Conservation (phyloP, 2,888 invertebrate genomes). For the Yponomeuta cagnagella region DNA sequence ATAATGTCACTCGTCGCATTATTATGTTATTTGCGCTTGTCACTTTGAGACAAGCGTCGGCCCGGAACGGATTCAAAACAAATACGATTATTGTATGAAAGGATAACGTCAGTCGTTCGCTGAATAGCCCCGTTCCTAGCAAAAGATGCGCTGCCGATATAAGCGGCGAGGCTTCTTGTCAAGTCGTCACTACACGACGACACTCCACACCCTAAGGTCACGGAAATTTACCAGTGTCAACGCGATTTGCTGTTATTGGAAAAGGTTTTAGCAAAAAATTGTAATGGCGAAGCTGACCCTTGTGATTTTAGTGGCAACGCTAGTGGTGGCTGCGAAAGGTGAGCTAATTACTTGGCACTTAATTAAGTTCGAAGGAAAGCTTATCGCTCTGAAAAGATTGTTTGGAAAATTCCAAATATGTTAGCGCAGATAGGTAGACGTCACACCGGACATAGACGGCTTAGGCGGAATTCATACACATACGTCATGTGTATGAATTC, state of each 20-base stretch:
- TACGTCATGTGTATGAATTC: too few relatives aligned
- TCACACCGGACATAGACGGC: too few relatives aligned
- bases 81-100: constrained; percentile 1
- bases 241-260: neutral
- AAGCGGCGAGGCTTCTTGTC: neutral
- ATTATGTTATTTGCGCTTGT: too few relatives aligned
- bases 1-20: too few relatives aligned
- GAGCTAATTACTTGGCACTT: constrained; percentile 22
- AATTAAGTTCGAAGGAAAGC: neutral
- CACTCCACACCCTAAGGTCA: neutral
- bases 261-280: constrained; percentile 9
- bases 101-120: neutral
- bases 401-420: too few relatives aligned
- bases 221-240: neutral
- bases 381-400: neutral
- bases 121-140: neutral
- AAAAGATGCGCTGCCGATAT: neutral
- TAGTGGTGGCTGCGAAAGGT: constrained; percentile 35
- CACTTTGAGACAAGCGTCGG: neutral
- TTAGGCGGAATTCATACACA: too few relatives aligned
- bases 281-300: constrained; percentile 35
- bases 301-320: constrained; percentile 27
- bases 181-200: neutral
- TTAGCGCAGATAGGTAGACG: too few relatives aligned
- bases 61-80: neutral